Conservation (phyloP, 1,140 invertebrate species). For the Acromyrmex charruanus region DNA sequence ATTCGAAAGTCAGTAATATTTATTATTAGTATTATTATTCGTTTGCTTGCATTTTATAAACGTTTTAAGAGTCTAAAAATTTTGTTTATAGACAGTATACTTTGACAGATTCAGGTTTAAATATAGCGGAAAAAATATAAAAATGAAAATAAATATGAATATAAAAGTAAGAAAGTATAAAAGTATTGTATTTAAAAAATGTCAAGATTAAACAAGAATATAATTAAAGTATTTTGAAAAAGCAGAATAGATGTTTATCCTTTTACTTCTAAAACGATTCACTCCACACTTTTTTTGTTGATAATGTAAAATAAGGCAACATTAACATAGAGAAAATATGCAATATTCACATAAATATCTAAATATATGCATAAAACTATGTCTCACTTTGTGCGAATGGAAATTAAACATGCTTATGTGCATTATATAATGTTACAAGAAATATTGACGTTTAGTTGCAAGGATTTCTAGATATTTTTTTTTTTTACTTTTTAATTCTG, state of each 20-base stretch:
- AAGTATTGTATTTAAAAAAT: neutral
- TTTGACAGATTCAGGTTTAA: neutral
- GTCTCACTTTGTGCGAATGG: neutral
- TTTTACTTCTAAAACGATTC: neutral
- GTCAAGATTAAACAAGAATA: neutral
- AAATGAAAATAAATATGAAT: neutral
- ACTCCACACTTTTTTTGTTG: neutral
- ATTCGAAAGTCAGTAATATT: constrained; percentile 7
- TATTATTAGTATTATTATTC: too few relatives aligned
- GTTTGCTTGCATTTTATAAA: constrained; percentile 25
- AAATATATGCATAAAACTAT: neutral
- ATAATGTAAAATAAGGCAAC: neutral
- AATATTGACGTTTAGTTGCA: neutral
- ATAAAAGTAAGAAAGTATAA: neutral
- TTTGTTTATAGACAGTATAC: neutral
- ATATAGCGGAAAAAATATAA: neutral
- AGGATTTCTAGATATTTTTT: neutral
- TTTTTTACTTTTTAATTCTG: neutral
- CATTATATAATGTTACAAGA: neutral
- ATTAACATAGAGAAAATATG: neutral
- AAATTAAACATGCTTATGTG: neutral
- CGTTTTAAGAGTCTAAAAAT: neutral
- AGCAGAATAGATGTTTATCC: neutral
- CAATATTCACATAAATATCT: neutral
- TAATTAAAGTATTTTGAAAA: constrained; percentile 1